Evolutionary conservation across 2,797 vertebrate genomes (phyloP), one percentile per base, ranked within the genome.

Genomic region (Gadopsis bispinosus): DNA sequence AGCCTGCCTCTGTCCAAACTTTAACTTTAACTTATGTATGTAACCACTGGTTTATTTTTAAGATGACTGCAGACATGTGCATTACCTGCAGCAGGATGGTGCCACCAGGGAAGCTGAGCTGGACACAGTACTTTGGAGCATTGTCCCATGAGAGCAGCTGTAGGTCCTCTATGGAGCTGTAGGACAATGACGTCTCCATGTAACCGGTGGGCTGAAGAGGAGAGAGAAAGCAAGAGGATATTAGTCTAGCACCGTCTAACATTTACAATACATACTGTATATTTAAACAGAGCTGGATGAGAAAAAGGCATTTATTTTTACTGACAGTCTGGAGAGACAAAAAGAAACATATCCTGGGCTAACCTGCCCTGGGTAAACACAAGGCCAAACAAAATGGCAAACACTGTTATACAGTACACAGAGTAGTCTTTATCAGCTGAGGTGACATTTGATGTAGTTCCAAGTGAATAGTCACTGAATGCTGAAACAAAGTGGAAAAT

Each of bases 111-210:
- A 99, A 95, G 12, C 97, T 98, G 88, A 99, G 97, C 95, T 99
- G 98, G 95, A 99, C 97, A 92, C 98, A 99, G 94, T 99, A 99
- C 93, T 99, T 99, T 4, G 98, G 98, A 75, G 98, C 98, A 0
- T 99, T 99, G 93, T 99, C 98, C 98, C 98, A 99, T 26, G 98
- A 97, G 14, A 99, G 96, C 73, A 98, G 96, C 95, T 99, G 98
- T 90, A 99, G 95, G 31, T 99, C 98, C 91, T 99, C 98, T 80
- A 99, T 98, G 85, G 97, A 96, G 93, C 98, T 99, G 96, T 99
- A 99, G 90, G 97, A 97, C 93, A 99, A 93, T 4, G 96, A 95
- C 61, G 96, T 96, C 93, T 99, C 98, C 98, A 99, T 99, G 95
- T 99, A 99, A 85, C 98, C 98, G 6, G 97, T 98, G 79, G 98